Conservation (phyloP, 2,113 vertebrate genomes). For the Verasper variegatus region DNA sequence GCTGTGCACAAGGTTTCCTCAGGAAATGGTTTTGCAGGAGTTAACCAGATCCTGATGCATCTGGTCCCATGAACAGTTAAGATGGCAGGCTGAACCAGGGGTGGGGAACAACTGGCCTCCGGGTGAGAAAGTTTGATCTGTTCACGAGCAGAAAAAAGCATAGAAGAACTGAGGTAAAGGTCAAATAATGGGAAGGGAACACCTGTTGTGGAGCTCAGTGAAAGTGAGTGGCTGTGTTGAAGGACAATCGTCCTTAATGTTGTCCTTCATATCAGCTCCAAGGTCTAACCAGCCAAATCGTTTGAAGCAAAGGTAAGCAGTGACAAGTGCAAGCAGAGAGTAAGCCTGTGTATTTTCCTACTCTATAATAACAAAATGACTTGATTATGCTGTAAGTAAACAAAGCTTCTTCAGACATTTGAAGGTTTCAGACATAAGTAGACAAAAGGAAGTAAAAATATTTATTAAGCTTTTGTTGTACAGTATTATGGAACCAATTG, state of each 20-base stretch:
- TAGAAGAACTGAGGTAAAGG: background rate
- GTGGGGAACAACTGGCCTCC: background rate
- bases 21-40: background rate
- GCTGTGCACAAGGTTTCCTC: background rate
- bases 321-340: background rate
- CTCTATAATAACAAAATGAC: background rate
- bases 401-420: too few relatives aligned
- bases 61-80: background rate
- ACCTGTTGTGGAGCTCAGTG: background rate
- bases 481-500: too few relatives aligned
- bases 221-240: background rate
- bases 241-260: background rate
- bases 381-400: too few relatives aligned
- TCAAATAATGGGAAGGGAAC: background rate
- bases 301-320: too few relatives aligned
- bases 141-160: background rate
- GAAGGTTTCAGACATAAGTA: too few relatives aligned
- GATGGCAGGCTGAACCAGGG: background rate
- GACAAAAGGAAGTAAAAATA: too few relatives aligned
- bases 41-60: background rate
- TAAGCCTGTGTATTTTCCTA: background rate
- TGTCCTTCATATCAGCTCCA: background rate
- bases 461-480: too few relatives aligned
- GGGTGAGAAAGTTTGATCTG: too few relatives aligned
- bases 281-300: background rate